Evolutionary conservation across 2,113 vertebrate genomes (phyloP), one percentile per base, ranked within the genome.

Genomic region (Halcyon senegalensis): DNA sequence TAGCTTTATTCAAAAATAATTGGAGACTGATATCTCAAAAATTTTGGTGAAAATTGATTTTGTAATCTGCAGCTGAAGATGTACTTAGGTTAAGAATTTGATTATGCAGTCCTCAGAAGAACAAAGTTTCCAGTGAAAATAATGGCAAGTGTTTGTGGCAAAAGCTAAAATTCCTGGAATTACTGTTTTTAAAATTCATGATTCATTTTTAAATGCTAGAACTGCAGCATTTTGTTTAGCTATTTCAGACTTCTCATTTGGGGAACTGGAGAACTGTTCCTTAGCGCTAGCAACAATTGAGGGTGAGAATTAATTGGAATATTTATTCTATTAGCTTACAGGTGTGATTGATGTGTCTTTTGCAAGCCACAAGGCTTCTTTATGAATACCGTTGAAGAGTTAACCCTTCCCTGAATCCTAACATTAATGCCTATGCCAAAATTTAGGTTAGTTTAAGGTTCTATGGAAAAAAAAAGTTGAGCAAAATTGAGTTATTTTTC

Each of bases 321-420:
- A 97, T 97, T 97, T 97, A 87, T 97, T 97, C 89, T 96, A 23
- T 96, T 97, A 94, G 88, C 97, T 97, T 94, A 95, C 53, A 84
- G 67, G 67, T 81, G 53, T 89, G 31, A 58, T 70, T 60, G 24
- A 64, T 96, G 39, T 76, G 53, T 92, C 83, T 91, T 97, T 97
- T 94, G 89, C 67, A 67, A 48, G 27, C 56, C 63, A 89, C 41
- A 69, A 77, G 90, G 70, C 79, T 96, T 97, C 93, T 95, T 56
- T 76, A 17, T 67, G 60, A 94, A 79, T 90, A 39, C 56, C 28
- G 68, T 56, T 93, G 48, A 68, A 55, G 58, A 62, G 25, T 41
- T 88, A 75, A 59, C 30, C 5, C 14, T 92, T 90, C 33, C 37
- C 39, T 44, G 66, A 80, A 37, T 93, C 2, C 2, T 83, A 48